A percentile compares a stretch with the other conserved stretches of the same genome.
phyloP scores from a whole-genome alignment of 2,888 invertebrate species.

The Aphidoletes aphidimyza region DNA sequence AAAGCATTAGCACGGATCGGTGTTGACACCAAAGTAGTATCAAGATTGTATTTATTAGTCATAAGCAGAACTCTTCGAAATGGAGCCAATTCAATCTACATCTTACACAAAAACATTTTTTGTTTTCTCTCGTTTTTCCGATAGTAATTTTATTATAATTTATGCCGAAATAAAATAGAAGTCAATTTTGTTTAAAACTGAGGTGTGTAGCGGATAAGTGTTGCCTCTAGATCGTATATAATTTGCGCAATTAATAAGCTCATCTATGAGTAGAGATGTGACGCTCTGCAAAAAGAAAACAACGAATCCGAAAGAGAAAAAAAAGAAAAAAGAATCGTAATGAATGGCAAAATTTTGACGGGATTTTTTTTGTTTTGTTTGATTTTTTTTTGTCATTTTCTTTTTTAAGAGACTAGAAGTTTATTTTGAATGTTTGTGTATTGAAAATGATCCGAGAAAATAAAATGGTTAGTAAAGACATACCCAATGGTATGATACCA shows the following conservation, averaged over 20 bases:
- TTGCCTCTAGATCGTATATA: slow-evolving; percentile 8
- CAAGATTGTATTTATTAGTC: slow-evolving; percentile 26
- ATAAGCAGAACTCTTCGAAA: background rate
- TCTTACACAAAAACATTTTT: background rate
- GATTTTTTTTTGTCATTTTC: slow-evolving; percentile 35
- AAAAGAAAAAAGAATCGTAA: background rate
- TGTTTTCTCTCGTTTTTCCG: background rate
- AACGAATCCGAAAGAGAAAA: slow-evolving; percentile 16
- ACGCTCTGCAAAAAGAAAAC: slow-evolving; percentile 42
- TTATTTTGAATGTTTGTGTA: too few species aligned
- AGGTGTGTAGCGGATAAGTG: slow-evolving; percentile 27
- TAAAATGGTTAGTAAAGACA: too few species aligned
- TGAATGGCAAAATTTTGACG: background rate
- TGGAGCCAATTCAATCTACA: slow-evolving; percentile 25
- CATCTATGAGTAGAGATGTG: slow-evolving; percentile 42
- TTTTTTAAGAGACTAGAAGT: slow-evolving; percentile 23
- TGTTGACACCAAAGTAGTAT: background rate
- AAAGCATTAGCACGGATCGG: background rate
- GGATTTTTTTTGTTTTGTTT: background rate
- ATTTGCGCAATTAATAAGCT: slow-evolving; percentile 29
- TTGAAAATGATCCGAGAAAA: too few species aligned
- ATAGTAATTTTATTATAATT: background rate
- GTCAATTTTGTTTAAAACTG: background rate
- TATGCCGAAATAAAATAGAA: background rate
- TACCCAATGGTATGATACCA: too few species aligned